Evolutionary conservation across 2,888 invertebrate species (phyloP).

Genomic region (Morinoia aosen): DNA sequence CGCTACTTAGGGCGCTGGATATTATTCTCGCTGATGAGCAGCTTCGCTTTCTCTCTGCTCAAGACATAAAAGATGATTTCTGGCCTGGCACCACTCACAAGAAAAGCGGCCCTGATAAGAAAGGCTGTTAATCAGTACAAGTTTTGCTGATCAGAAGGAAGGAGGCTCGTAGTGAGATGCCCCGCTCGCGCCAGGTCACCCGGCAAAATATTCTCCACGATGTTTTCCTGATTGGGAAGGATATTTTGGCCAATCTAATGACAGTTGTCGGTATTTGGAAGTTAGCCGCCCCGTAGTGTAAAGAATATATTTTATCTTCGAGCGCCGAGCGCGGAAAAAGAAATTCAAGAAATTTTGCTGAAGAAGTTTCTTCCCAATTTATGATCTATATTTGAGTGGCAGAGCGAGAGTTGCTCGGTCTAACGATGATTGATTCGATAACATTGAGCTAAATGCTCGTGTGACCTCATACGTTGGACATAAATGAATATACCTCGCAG

Average conservation of each 20-base stretch:
- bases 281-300: background rate
- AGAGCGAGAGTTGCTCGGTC: background rate
- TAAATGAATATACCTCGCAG: no score
- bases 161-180: background rate
- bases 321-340: background rate
- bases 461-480: no score
- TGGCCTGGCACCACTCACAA: background rate
- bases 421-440: background rate
- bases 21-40: background rate
- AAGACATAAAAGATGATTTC: background rate
- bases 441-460: no score
- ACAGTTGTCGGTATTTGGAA: background rate
- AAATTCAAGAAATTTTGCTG: background rate
- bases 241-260: background rate
- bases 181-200: background rate
- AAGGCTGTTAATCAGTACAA: background rate
- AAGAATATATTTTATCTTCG: background rate
- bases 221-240: background rate
- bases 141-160: background rate
- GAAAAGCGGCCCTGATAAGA: constrained; percentile 4
- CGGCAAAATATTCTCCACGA: background rate
- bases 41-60: background rate
- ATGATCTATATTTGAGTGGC: background rate
- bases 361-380: background rate
- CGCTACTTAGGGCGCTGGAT: background rate